Conservation (phyloP, 2,888 invertebrate genomes). For the Drosophila tanythrix region DNA sequence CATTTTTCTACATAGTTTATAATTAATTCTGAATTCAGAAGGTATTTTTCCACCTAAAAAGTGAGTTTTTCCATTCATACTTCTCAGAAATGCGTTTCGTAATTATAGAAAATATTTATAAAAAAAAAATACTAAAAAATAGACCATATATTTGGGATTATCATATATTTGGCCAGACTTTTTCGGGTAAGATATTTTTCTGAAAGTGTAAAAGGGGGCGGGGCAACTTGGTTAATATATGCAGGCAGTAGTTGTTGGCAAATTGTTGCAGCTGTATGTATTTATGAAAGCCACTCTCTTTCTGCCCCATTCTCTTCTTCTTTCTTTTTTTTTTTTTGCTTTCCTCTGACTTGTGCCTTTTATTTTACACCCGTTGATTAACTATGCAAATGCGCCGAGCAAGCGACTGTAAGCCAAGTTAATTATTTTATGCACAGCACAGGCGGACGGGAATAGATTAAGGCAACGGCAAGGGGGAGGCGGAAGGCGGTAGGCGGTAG, state of each 20-base stretch:
- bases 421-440: constrained; percentile 70
- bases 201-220: neutral
- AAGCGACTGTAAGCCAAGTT: constrained; percentile 60
- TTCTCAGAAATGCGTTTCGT: neutral
- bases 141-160: neutral
- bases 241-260: neutral
- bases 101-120: neutral
- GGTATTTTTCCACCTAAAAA: neutral
- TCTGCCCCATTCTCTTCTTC: neutral
- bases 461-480: neutral
- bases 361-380: constrained; percentile 48
- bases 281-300: neutral
- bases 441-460: neutral
- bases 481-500: neutral
- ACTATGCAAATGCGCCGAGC: constrained; percentile 65
- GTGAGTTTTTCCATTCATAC: neutral
- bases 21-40: too few relatives aligned
- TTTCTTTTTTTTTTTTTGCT: neutral
- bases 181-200: neutral
- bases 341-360: neutral
- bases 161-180: too few relatives aligned
- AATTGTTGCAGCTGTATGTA: neutral
- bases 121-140: neutral
- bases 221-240: neutral
- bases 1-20: too few relatives aligned